Base-by-base conservation (phyloP, 2,797 vertebrate genomes). In the Sebastes variabilis region DNA sequence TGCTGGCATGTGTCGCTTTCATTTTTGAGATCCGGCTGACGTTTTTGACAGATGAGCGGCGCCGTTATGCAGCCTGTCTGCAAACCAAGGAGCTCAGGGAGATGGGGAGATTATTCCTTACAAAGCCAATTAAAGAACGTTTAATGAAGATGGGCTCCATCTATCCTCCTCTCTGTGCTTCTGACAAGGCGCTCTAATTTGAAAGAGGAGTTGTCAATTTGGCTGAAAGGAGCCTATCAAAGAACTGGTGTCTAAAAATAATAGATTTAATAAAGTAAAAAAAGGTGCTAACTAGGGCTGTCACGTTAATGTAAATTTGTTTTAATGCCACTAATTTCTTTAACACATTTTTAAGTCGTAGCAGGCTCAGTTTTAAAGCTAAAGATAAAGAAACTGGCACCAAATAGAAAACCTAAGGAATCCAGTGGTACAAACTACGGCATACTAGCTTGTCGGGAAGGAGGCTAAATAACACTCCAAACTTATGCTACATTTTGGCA, bases 111-210 rank as follows among this genome's bases (percentile, higher is more conserved):
- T 93, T 88, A 92, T 92, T 92, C 79, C 83, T 89, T 87, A 89
- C 91, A 93, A 93, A 94, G 89, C 87, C 92, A 95, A 94, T 94
- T 94, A 94, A 93, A 91, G 88, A 85, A 85, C 54, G 61, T 88
- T 89, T 95, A 93, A 94, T 94, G 90, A 95, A 93, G 87, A 94
- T 56, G 75, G 76, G 84, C 82, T 75, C 75, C 81, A 66, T 87
- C 86, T 88, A 73, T 87, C 76, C 42, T 81, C 84, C 80, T 86
- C 87, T 86, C 79, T 58, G 62, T 79, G 72, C 83, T 73, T 90
- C 70, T 88, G 89, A 87, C 87, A 91, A 92, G 80, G 72, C 42
- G 25, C 85, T 87, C 81, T 75, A 71, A 86, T 92, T 83, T 84
- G 42, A 87, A 91, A 85, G 74, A 85, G 70, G 72, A 80, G 74